Percentiles rank a stretch among this genome's conserved stretches.
Evolutionary conservation across 2,888 invertebrate genomes (phyloP).

Genomic region (Allygus modestus): DNA sequence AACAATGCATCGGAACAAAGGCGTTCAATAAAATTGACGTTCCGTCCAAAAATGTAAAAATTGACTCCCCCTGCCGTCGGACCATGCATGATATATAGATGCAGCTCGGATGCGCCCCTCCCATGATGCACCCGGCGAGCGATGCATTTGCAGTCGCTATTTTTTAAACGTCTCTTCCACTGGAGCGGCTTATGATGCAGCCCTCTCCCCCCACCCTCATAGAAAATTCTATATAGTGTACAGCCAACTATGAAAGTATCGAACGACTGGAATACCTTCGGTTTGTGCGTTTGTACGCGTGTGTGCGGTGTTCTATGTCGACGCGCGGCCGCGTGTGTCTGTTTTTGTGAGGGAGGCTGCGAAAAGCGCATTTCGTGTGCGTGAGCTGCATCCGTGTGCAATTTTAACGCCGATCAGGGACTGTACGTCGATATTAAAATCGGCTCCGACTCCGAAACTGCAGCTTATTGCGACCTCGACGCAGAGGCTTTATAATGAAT

Average conservation of each 20-base stretch:
- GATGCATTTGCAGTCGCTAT: constrained; percentile 59
- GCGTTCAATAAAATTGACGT: constrained; percentile 46
- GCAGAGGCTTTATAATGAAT: constrained; percentile 31
- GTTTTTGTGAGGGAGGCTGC: neutral
- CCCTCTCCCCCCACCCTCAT: constrained; percentile 49
- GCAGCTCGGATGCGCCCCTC: constrained; percentile 47
- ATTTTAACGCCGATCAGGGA: constrained; percentile 49
- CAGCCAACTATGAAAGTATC: constrained; percentile 60
- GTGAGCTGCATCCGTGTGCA: constrained; percentile 44
- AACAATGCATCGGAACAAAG: constrained; percentile 10
- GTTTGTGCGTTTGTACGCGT: neutral
- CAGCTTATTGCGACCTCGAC: constrained; percentile 47
- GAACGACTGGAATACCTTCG: constrained; percentile 1
- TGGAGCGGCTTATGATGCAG: constrained; percentile 61
- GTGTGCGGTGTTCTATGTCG: constrained; percentile 10
- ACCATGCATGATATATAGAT: constrained; percentile 62
- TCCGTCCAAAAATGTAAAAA: constrained; percentile 26
- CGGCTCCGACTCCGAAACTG: constrained; percentile 30
- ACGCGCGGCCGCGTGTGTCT: constrained; percentile 5
- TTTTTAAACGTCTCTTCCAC: constrained; percentile 60
- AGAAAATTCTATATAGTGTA: constrained; percentile 63
- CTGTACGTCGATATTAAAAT: constrained; percentile 51
- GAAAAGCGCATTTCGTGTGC: constrained; percentile 13
- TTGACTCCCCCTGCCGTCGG: constrained; percentile 34
- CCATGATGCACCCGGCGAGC: neutral